Base-by-base conservation (phyloP, 1,140 invertebrate species). In the Drosophila chauvacae region DNA sequence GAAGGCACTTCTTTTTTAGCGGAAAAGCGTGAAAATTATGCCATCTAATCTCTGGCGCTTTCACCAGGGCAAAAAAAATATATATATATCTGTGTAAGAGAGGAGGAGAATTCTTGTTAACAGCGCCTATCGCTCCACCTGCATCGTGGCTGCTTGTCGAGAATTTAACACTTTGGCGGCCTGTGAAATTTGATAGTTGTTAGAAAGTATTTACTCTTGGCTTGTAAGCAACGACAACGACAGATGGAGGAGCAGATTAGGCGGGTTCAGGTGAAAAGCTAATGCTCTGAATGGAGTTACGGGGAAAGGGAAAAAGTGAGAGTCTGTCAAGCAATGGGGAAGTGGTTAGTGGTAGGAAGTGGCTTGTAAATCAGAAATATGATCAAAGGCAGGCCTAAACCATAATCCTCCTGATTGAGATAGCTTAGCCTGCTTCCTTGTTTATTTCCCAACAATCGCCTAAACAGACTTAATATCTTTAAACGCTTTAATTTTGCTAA, bases 1-100 rank as follows among this genome's bases (percentile, higher is more conserved):
- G 30, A 18, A 33, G 48, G 26, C 18, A 55, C 65, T 42, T 55
- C 41, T 45, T 58, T 47, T 51, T 88, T 78, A 75, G 68, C 69
- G 80, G 84, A 88, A 88, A 88, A 88, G 84, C 84, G 84, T 88
- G 84, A 88, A 88, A 88, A 88, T 88, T 90, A 84, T 88, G 84
- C 68, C 84, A 78, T 81, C 71, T 88, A 77, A 87, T 83, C 77
- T 57, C 18, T 59, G 61, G 62, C 76, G 85, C 84, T 88, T 88
- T 88, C 84, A 81, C 84, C 85, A 10, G 3, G 39, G 37, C 28
- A 18, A 35, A 35, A 53, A 51, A 51, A 7, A 30, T 30, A 30
- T 30, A 9, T 10, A 3, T 30, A 3, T 30, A 30, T 30, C 7
- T 30, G 30, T 30, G 30, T 4, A 60, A 41, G 35, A 58, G 50